Evolutionary conservation across 2,888 invertebrate species (phyloP).

Genomic region (Philonicus albiceps): DNA sequence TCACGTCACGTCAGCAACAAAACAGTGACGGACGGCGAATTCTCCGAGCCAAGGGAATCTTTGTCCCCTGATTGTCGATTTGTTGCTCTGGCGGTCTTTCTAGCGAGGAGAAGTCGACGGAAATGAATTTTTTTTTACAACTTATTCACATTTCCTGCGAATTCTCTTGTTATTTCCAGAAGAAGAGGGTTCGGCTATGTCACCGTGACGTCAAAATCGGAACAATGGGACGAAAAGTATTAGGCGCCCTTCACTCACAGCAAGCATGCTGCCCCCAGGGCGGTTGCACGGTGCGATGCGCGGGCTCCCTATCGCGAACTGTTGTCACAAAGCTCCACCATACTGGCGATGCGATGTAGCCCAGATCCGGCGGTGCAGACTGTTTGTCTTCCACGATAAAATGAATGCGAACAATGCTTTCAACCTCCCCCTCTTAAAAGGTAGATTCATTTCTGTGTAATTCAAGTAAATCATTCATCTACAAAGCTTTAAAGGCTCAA

Average conservation of each 20-base stretch:
- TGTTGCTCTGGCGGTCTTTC: background rate
- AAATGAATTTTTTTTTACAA: conserved; percentile 7
- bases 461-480: no score
- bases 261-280: background rate
- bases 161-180: background rate
- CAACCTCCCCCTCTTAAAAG: no score
- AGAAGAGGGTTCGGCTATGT: conserved; percentile 5
- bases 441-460: no score
- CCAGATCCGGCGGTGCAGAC: background rate
- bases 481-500: no score
- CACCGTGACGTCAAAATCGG: conserved; percentile 48
- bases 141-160: conserved; percentile 14
- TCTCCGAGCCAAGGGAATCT: background rate
- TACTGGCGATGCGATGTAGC: background rate
- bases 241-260: conserved; percentile 43
- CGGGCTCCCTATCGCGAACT: background rate
- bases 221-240: conserved; percentile 49
- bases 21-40: background rate
- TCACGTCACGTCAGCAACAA: background rate
- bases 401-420: no score
- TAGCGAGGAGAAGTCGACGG: conserved; percentile 12
- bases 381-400: background rate
- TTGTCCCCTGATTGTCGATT: background rate
- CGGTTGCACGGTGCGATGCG: background rate
- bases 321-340: background rate